Evolutionary conservation across 2,888 invertebrate genomes (phyloP).

Genomic region (Pandemis cinnamomeana): DNA sequence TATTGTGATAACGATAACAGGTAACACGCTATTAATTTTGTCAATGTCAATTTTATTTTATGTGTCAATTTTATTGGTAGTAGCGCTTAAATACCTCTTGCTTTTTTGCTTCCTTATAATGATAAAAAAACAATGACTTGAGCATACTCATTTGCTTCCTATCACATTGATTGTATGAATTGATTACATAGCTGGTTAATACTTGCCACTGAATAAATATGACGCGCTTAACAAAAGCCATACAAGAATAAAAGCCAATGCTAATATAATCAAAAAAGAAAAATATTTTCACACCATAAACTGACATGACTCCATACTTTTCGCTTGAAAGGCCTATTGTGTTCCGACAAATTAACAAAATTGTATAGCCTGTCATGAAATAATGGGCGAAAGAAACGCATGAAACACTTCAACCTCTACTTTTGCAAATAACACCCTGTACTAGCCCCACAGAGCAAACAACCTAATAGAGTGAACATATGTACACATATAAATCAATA

Average conservation of each 20-base stretch:
- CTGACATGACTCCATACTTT: conserved; percentile 17
- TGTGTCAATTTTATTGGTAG: too few relatives aligned
- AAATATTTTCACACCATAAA: background rate
- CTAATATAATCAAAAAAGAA: background rate
- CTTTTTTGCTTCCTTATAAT: background rate
- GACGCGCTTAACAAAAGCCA: background rate
- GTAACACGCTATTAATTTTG: conserved; percentile 19
- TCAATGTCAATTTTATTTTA: too few relatives aligned
- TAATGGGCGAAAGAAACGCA: conserved; percentile 26
- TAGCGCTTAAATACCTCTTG: too few relatives aligned
- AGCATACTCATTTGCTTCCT: too few relatives aligned
- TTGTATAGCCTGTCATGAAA: conserved; percentile 27
- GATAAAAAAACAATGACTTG: background rate
- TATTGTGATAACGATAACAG: conserved; percentile 19
- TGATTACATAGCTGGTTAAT: background rate
- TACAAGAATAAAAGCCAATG: background rate
- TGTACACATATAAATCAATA: too few relatives aligned
- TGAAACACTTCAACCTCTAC: conserved; percentile 8
- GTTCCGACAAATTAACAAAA: conserved; percentile 26
- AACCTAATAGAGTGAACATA: too few relatives aligned
- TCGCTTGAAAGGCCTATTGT: conserved; percentile 17
- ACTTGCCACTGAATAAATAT: conserved; percentile 1
- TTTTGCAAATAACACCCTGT: conserved; percentile 41
- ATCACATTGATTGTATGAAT: too few relatives aligned
- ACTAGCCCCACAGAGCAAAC: too few relatives aligned